phyloP scores from a whole-genome alignment of 2,888 invertebrate species.

The Drosophila koepferae region DNA sequence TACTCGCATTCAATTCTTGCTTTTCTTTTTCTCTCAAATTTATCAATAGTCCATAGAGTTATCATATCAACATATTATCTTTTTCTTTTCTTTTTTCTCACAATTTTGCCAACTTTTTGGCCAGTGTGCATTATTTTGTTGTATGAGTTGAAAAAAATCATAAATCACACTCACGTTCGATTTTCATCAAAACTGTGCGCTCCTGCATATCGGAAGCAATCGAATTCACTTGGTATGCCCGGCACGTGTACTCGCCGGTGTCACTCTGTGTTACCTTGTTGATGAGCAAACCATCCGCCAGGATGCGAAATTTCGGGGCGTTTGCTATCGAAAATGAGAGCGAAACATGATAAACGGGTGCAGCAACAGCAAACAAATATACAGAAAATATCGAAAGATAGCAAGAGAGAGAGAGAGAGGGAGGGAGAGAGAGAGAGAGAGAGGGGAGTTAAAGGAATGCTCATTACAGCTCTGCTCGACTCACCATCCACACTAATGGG shows the following conservation, averaged over 20 bases:
- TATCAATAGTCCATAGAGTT: background rate
- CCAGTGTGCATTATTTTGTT: constrained; percentile 48
- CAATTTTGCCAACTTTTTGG: background rate
- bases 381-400: constrained; percentile 2
- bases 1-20: background rate
- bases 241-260: constrained; percentile 87
- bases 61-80: background rate
- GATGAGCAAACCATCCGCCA: constrained; percentile 87
- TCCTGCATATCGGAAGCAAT: constrained; percentile 86
- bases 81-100: background rate
- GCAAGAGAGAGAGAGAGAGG: background rate
- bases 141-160: constrained; percentile 51
- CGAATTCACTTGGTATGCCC: constrained; percentile 86
- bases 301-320: constrained; percentile 85
- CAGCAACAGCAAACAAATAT: constrained; percentile 21
- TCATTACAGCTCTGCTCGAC: constrained; percentile 63
- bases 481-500: constrained; percentile 81
- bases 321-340: constrained; percentile 51
- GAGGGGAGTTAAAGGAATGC: constrained; percentile 30
- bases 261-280: constrained; percentile 86
- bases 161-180: constrained; percentile 87
- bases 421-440: background rate
- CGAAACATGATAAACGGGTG: constrained; percentile 40
- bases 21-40: background rate
- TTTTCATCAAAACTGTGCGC: constrained; percentile 87